These are phyloP conservation scores for Podotricha telesiphe DNA, from an alignment of 2,888 invertebrate species.

Conservation along the genomic window DNA sequence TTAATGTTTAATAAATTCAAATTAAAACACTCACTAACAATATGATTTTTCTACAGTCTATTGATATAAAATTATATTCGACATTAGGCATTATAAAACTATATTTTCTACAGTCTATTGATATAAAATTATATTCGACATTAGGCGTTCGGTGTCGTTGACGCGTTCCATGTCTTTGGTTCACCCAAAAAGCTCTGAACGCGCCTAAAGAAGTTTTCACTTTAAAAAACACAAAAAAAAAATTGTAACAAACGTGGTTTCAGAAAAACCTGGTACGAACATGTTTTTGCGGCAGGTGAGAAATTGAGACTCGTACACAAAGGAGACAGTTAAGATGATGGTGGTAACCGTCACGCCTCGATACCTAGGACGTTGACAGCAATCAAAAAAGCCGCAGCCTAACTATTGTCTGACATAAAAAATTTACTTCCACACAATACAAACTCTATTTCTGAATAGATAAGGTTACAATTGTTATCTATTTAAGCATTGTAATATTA, in stretches of 20 bases:
- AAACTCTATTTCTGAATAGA: conserved; percentile 34
- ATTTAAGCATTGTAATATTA: neutral
- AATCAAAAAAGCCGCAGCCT: conserved; percentile 70
- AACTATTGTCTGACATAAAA: conserved; percentile 65
- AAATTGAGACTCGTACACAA: conserved; percentile 38
- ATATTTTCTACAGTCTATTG: too few species aligned
- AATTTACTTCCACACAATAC: conserved; percentile 38
- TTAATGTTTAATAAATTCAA: too few species aligned
- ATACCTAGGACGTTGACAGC: conserved; percentile 72
- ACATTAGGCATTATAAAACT: too few species aligned
- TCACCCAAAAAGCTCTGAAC: too few species aligned
- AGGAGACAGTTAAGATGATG: conserved; percentile 45
- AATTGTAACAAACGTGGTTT: conserved; percentile 7
- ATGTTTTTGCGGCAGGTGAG: conserved; percentile 39
- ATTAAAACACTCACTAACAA: too few species aligned
- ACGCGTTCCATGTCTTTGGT: too few species aligned
- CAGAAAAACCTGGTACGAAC: conserved; percentile 22
- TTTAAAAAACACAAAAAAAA: neutral
- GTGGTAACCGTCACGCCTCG: conserved; percentile 64
- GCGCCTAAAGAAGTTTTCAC: too few species aligned
- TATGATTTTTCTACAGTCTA: too few species aligned
- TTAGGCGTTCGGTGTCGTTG: too few species aligned
- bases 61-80: too few species aligned
- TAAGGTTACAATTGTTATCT: conserved; percentile 30
- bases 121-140: too few species aligned